phyloP scores from a whole-genome alignment of 1,140 invertebrate genomes.

The Philaenus spumarius region DNA sequence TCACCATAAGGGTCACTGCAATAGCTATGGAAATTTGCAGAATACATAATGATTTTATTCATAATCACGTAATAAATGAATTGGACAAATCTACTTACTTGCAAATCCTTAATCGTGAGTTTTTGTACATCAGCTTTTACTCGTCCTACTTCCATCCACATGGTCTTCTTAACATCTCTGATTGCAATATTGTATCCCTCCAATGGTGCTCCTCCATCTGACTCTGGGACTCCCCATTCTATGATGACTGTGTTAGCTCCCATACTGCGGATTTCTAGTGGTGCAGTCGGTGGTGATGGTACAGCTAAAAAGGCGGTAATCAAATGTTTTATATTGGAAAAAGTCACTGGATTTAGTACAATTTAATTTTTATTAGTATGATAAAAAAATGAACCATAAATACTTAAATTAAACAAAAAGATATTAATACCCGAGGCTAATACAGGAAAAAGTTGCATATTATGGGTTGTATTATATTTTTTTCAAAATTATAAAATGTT shows the following conservation, averaged over 20 bases:
- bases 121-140: slow-evolving; percentile 74
- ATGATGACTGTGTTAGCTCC: slow-evolving; percentile 78
- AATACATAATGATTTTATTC: too few species aligned
- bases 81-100: slow-evolving; percentile 39
- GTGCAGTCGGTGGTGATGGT: slow-evolving; percentile 82
- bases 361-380: not conserved
- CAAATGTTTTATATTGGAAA: too few species aligned
- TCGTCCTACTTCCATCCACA: slow-evolving; percentile 94
- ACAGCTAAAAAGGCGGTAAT: slow-evolving; percentile 59
- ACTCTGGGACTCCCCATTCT: slow-evolving; percentile 90
- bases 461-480: too few species aligned
- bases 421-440: not conserved
- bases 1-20: too few species aligned
- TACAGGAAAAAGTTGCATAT: not conserved
- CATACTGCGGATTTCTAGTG: slow-evolving; percentile 74
- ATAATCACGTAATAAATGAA: too few species aligned
- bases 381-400: not conserved
- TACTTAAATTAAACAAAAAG: not conserved
- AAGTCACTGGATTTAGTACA: not conserved
- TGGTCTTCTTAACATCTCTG: slow-evolving; percentile 82
- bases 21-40: too few species aligned
- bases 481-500: too few species aligned
- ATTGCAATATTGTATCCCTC: slow-evolving; percentile 90
- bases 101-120: slow-evolving; percentile 77
- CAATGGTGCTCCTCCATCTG: slow-evolving; percentile 86